Percentiles rank a stretch among this genome's conserved stretches.
These are phyloP conservation scores for Acronicta aceris DNA, from an alignment of 2,888 invertebrate species.

Conservation along the genomic window DNA sequence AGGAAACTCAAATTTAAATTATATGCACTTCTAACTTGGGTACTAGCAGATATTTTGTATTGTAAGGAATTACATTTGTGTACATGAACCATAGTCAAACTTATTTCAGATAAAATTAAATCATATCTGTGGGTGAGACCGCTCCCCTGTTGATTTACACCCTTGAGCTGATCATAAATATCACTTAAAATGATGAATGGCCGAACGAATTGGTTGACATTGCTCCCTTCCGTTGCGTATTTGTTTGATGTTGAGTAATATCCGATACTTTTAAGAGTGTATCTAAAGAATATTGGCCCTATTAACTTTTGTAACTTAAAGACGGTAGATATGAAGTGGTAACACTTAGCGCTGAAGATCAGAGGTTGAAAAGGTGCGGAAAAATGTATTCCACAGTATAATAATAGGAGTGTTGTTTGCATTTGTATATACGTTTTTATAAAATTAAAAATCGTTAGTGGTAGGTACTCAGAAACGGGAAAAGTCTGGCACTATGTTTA, in stretches of 20 bases:
- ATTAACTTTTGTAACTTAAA: conserved; percentile 2
- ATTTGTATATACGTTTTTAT: too few species aligned
- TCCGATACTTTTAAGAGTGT: conserved; percentile 16
- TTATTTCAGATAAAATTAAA: conserved; percentile 36
- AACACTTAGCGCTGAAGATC: background rate
- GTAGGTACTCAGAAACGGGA: too few species aligned
- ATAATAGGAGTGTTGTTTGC: too few species aligned
- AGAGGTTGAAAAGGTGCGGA: background rate
- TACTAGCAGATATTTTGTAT: too few species aligned
- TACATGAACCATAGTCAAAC: conserved; percentile 6
- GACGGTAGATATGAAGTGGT: background rate
- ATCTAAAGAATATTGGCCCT: conserved; percentile 10
- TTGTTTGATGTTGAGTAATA: conserved; percentile 44
- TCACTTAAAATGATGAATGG: conserved; percentile 72
- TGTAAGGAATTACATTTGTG: conserved; percentile 7
- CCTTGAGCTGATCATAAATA: conserved; percentile 67
- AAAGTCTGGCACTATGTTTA: too few species aligned
- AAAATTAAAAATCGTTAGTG: too few species aligned
- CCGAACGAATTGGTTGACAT: conserved; percentile 67
- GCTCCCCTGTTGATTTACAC: conserved; percentile 44
- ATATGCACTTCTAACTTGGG: too few species aligned
- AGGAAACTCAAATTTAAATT: too few species aligned
- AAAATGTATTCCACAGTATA: background rate
- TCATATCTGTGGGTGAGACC: conserved; percentile 23
- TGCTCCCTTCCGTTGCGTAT: conserved; percentile 64